Percentiles rank a stretch among this genome's conserved stretches.
phyloP scores from a whole-genome alignment of 2,797 vertebrate genomes.

The Acrocephalus scirpaceus region DNA sequence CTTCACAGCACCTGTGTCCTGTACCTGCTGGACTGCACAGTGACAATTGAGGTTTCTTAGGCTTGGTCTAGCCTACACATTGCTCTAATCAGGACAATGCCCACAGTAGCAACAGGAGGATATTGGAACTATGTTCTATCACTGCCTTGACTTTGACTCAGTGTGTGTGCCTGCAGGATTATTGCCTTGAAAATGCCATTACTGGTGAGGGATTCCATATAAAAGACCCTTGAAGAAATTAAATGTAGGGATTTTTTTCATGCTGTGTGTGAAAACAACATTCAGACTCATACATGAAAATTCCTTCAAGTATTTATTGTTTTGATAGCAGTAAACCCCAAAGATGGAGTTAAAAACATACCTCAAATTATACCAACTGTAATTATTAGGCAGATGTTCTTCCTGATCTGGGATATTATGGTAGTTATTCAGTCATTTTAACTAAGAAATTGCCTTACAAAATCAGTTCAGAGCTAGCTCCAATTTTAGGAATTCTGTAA shows the following conservation, averaged over 20 bases:
- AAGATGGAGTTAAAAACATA: background rate
- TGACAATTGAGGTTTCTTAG: background rate
- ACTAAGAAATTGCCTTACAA: background rate
- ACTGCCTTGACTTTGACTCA: background rate
- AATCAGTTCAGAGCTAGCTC: background rate
- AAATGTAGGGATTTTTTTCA: background rate
- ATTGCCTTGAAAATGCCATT: background rate
- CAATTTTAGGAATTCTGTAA: background rate
- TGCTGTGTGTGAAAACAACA: background rate
- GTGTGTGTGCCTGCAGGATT: background rate
- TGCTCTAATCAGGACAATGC: fast-evolving
- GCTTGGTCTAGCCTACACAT: background rate
- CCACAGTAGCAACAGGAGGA: fast-evolving
- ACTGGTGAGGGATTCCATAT: background rate
- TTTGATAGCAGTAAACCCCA: background rate
- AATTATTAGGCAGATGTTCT: background rate
- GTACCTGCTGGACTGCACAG: background rate
- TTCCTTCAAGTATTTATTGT: background rate
- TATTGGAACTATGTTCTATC: background rate
- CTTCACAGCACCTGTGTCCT: background rate
- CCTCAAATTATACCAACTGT: background rate
- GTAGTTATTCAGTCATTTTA: background rate
- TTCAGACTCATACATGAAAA: background rate
- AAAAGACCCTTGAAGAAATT: background rate
- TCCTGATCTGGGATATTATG: background rate